Evolutionary conservation across 2,797 vertebrate species (phyloP).

Genomic region (Danio choprae): DNA sequence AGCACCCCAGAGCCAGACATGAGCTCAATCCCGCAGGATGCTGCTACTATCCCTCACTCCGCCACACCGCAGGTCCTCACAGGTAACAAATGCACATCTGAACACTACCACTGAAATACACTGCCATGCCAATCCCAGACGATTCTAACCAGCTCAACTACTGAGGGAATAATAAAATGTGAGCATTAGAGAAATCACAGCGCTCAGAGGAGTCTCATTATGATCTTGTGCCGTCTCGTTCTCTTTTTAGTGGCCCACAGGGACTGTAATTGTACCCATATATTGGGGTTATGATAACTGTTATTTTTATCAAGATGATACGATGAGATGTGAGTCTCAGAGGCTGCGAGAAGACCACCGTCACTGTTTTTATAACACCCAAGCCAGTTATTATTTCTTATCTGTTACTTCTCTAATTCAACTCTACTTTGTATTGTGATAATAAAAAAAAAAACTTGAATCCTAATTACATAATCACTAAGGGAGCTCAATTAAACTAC

Average conservation of each 20-base stretch:
- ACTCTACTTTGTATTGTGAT: too few relatives aligned
- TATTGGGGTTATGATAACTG: slow-evolving; percentile 15
- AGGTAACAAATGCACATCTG: slow-evolving; percentile 73
- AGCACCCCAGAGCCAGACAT: slow-evolving; percentile 92
- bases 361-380: background rate
- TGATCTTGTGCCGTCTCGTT: slow-evolving; percentile 12
- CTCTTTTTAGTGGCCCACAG: slow-evolving; percentile 20
- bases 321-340: background rate
- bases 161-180: slow-evolving; percentile 21
- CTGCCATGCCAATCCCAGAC: background rate
- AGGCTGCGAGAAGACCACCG: background rate
- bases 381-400: background rate
- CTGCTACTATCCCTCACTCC: slow-evolving; percentile 90
- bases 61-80: slow-evolving; percentile 86
- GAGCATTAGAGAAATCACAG: slow-evolving; percentile 21
- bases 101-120: background rate
- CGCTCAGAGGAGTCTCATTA: slow-evolving; percentile 31
- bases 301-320: slow-evolving; percentile 23
- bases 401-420: background rate
- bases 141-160: background rate
- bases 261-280: slow-evolving; percentile 17
- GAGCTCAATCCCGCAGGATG: slow-evolving; percentile 93
- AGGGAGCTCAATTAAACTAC: too few relatives aligned
- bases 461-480: too few relatives aligned
- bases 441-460: too few relatives aligned